phyloP scores from a whole-genome alignment of 2,797 vertebrate genomes.

The Diplodus sargus region DNA sequence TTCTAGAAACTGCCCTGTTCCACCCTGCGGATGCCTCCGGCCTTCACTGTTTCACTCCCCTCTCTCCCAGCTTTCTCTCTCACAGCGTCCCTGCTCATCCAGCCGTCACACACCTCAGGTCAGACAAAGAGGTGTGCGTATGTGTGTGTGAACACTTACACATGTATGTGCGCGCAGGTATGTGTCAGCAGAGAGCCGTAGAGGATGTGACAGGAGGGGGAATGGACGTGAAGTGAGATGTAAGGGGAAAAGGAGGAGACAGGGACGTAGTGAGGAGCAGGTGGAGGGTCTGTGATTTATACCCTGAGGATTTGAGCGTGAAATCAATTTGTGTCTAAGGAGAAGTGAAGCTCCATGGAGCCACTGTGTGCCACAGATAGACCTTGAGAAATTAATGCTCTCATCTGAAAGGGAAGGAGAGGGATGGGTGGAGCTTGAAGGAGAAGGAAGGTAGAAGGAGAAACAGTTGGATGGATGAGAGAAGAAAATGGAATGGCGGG shows the following conservation, averaged over 20 bases:
- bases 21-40: slow-evolving; percentile 61
- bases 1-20: slow-evolving; percentile 64
- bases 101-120: slow-evolving; percentile 48
- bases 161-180: slow-evolving; percentile 5
- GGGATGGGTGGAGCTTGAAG: slow-evolving; percentile 37
- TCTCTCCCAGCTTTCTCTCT: slow-evolving; percentile 47
- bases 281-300: slow-evolving; percentile 67
- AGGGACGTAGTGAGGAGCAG: slow-evolving; percentile 44
- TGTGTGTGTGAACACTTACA: slow-evolving; percentile 16
- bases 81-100: slow-evolving; percentile 37
- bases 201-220: slow-evolving; percentile 4
- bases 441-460: slow-evolving; percentile 28
- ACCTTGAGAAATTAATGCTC: slow-evolving; percentile 64
- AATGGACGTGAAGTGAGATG: slow-evolving; percentile 45
- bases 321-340: slow-evolving; percentile 76
- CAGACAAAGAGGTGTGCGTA: slow-evolving; percentile 12
- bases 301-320: slow-evolving; percentile 60
- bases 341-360: slow-evolving; percentile 54
- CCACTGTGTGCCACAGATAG: slow-evolving; percentile 54
- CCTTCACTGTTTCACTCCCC: slow-evolving; percentile 65
- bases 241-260: slow-evolving; percentile 32
- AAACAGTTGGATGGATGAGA: slow-evolving; percentile 2
- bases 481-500: neutral
- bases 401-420: slow-evolving; percentile 46
- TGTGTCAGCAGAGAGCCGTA: slow-evolving; percentile 25